A percentile compares a stretch with the other conserved stretches of the same genome.
Conservation (phyloP, 2,888 invertebrate species). For the Ectemnius continuus region DNA sequence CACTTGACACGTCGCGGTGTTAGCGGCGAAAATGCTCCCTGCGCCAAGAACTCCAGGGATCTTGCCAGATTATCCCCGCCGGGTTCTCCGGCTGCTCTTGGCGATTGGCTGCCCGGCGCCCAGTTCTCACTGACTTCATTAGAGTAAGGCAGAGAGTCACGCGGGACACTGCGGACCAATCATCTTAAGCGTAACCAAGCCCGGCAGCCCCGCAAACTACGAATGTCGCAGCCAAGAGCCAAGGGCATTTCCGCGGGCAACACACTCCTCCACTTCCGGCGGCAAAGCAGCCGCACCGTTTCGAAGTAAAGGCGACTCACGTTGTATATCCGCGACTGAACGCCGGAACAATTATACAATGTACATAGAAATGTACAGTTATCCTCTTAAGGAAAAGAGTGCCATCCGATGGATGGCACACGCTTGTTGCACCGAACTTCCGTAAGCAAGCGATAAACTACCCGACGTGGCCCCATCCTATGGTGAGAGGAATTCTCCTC, state of each 20-base stretch:
- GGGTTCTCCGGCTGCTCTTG: too few species aligned
- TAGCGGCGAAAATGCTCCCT: too few species aligned
- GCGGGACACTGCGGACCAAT: background rate
- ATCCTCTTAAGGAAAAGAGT: constrained; percentile 8
- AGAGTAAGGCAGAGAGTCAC: constrained; percentile 11
- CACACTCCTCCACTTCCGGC: too few species aligned
- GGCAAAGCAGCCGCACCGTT: too few species aligned
- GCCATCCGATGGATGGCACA: too few species aligned
- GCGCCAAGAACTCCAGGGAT: constrained; percentile 16
- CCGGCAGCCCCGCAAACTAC: too few species aligned
- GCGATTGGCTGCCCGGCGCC: too few species aligned
- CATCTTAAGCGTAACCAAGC: too few species aligned
- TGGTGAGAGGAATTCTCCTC: constrained; percentile 24
- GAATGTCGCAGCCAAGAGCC: too few species aligned
- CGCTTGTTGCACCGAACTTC: constrained; percentile 14
- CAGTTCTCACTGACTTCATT: too few species aligned
- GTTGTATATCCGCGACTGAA: too few species aligned
- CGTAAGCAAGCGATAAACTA: constrained; percentile 46
- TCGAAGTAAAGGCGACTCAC: constrained; percentile 1
- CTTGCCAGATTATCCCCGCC: background rate
- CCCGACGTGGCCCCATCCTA: constrained; percentile 28
- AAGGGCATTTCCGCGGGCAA: too few species aligned
- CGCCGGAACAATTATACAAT: background rate
- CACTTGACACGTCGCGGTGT: constrained; percentile 2
- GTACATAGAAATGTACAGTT: constrained; percentile 6